Conservation (phyloP, 2,797 vertebrate genomes). For the Muscicapa comitata region DNA sequence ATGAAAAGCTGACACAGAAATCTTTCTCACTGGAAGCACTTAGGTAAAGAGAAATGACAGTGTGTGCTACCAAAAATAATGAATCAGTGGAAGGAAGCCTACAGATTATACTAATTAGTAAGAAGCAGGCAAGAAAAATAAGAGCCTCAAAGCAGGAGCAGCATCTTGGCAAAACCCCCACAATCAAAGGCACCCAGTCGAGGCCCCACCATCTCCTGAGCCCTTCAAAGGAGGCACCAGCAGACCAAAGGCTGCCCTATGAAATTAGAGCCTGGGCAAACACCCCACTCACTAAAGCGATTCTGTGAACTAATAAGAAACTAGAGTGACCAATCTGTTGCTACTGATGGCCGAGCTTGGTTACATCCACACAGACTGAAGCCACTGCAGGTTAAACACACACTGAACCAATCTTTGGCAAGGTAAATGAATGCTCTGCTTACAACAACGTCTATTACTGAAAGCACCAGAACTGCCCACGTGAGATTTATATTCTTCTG, state of each 20-base stretch:
- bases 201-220: not conserved
- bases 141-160: not conserved
- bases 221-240: not conserved
- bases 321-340: not conserved
- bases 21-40: not conserved
- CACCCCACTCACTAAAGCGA: not conserved
- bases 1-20: not conserved
- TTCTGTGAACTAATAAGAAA: not conserved
- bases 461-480: not conserved
- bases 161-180: not conserved
- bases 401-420: not conserved
- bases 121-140: not conserved
- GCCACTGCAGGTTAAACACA: not conserved
- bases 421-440: not conserved
- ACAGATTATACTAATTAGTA: not conserved
- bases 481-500: not conserved
- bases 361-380: not conserved
- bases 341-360: not conserved
- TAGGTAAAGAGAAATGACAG: not conserved
- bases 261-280: not conserved
- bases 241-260: rapidly evolving
- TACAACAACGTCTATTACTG: not conserved
- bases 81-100: not conserved
- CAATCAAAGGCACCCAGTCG: not conserved
- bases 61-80: not conserved